These are phyloP conservation scores for Vimba vimba DNA, from an alignment of 2,113 vertebrate species.

Conservation along the genomic window DNA sequence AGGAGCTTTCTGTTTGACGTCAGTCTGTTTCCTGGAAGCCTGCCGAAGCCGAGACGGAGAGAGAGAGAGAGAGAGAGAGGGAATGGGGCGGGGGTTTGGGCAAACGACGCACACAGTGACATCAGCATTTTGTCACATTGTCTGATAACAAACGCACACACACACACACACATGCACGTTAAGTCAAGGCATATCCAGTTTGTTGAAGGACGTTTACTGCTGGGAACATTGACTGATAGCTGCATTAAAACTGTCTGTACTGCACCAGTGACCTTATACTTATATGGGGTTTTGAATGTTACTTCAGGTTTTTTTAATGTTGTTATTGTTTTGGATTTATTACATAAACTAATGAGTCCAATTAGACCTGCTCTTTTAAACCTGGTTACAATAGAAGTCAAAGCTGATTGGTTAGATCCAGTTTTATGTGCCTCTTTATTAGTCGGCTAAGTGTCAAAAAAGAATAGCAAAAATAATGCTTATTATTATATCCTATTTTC, in stretches of 20 bases:
- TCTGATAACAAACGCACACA: slow-evolving; percentile 36
- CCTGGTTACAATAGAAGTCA: slow-evolving; percentile 11
- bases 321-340: slow-evolving; percentile 11
- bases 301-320: not conserved
- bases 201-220: not conserved
- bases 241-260: not conserved
- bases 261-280: not conserved
- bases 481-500: not conserved
- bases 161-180: slow-evolving; percentile 18
- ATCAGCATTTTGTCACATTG: slow-evolving; percentile 50
- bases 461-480: not conserved
- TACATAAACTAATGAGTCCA: slow-evolving; percentile 35
- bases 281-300: not conserved
- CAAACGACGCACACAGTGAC: slow-evolving; percentile 55
- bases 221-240: not conserved
- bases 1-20: slow-evolving; percentile 79
- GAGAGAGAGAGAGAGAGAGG: slow-evolving; percentile 46
- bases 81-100: slow-evolving; percentile 22
- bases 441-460: not conserved
- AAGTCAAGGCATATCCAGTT: slow-evolving; percentile 5
- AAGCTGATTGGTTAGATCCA: slow-evolving; percentile 24
- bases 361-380: slow-evolving; percentile 4
- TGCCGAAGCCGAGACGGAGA: slow-evolving; percentile 66
- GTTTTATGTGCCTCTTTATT: not conserved
- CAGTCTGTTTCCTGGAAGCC: slow-evolving; percentile 92